Conservation (phyloP, 2,113 vertebrate genomes). For the Hiodon alosoides region DNA sequence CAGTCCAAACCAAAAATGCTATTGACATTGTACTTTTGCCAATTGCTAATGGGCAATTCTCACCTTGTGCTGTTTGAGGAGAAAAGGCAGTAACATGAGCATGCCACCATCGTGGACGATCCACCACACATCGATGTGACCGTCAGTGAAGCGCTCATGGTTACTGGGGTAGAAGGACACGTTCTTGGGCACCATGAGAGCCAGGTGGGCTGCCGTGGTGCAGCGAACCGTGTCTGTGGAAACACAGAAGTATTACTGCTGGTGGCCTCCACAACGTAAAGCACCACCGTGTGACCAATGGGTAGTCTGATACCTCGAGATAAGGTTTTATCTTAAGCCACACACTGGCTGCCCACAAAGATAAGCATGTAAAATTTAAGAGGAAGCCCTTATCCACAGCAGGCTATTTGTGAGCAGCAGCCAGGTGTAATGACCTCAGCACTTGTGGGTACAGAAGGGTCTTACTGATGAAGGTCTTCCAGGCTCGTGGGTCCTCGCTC, state of each 20-base stretch:
- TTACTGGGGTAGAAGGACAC: slow-evolving; percentile 96
- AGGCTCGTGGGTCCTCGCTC: slow-evolving; percentile 93
- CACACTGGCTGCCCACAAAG: too few species aligned
- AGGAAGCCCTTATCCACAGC: background rate
- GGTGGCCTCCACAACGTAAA: too few species aligned
- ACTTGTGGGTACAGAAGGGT: background rate
- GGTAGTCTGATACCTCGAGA: too few species aligned
- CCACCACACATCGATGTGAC: slow-evolving; percentile 97
- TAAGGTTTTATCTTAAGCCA: too few species aligned
- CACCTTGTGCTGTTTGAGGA: slow-evolving; percentile 96
- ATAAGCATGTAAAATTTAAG: background rate
- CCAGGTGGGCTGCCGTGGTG: slow-evolving; percentile 91
- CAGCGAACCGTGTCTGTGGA: slow-evolving; percentile 86
- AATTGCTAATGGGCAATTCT: slow-evolving; percentile 7
- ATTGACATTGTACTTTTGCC: too few species aligned
- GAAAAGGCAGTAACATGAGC: slow-evolving; percentile 95
- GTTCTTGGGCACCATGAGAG: slow-evolving; percentile 94
- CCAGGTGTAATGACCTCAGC: background rate
- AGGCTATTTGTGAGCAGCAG: background rate
- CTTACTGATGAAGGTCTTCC: slow-evolving; percentile 97
- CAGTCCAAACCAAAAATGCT: too few species aligned
- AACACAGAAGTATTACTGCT: background rate
- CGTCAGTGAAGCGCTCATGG: slow-evolving; percentile 91
- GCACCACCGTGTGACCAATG: too few species aligned
- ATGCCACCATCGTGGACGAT: slow-evolving; percentile 97